Base-by-base conservation (phyloP, 2,888 invertebrate genomes). In the Pharmacophagus antenor region DNA sequence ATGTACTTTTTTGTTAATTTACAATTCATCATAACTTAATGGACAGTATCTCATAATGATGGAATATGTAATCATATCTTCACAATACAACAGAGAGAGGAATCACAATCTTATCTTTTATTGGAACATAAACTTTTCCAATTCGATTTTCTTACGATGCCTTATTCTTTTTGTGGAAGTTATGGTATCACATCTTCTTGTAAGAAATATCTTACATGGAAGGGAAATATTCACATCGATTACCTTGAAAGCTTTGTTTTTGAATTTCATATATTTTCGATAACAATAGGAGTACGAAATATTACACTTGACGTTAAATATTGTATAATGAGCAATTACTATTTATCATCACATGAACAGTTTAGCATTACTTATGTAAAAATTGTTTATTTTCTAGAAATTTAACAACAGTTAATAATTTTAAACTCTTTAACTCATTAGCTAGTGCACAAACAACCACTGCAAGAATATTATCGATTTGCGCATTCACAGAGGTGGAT, bases 21-120 rank as follows among this genome's bases (percentile, higher is more conserved):
- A n/a, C n/a, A 31, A 8, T 31, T 31, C 1, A 31, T 31, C 4
- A 8, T 31, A 31, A 31, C 15, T 31, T 2, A 15, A 31, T 31
- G 12, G 27, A 27, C 10, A 27, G 27, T 0, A 27, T 27, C 1
- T 27, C 27, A 8, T 10, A 27, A 27, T 8, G 10, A 27, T 27
- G 8, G 8, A 27, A 58, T 58, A 46, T 37, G 58, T 58, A 46
- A 58, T 58, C 58, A 58, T 46, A 52, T 58, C 51, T 22, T 51
- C 31, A 52, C 31, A 27, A 12, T 10, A 8, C 58, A 27, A 7
- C 42, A n/a, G 42, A 37, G 21, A 42, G 18, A 21, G 42, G 20
- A 50, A 50, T 50, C 50, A 50, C 20, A 27, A 53, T 42, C 42
- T 53, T 53, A 53, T 53, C 52, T 22, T 53, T 53, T 53, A 53